A percentile compares a stretch with the other conserved stretches of the same genome.
Evolutionary conservation across 2,888 invertebrate genomes (phyloP).

Genomic region (Acanthopleura granulata): DNA sequence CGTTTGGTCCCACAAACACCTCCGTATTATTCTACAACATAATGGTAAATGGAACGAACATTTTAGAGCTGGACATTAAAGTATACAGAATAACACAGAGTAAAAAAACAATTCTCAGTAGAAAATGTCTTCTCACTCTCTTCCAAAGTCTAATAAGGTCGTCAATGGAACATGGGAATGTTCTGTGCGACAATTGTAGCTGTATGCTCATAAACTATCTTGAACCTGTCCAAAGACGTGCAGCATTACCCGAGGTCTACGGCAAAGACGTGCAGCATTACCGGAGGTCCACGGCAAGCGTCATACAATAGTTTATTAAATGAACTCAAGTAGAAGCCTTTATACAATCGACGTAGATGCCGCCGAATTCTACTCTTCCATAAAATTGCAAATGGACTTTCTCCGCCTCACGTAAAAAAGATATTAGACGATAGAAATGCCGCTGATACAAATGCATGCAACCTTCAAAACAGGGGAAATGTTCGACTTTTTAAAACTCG

Average conservation of each 20-base stretch:
- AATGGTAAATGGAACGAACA: too few relatives aligned
- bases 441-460: too few relatives aligned
- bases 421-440: too few relatives aligned
- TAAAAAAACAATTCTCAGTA: background rate
- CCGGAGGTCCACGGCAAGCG: background rate
- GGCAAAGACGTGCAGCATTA: background rate
- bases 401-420: too few relatives aligned
- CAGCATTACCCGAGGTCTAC: background rate
- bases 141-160: background rate
- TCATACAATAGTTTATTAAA: background rate
- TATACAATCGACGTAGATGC: background rate
- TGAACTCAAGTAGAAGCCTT: background rate
- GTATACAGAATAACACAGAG: background rate
- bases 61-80: background rate
- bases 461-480: too few relatives aligned
- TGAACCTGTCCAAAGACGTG: background rate
- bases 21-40: background rate
- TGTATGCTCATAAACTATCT: background rate
- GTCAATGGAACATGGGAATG: background rate
- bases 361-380: background rate
- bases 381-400: too few relatives aligned
- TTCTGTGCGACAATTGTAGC: background rate
- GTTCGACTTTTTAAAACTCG: too few relatives aligned
- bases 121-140: background rate
- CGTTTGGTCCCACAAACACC: background rate